Evolutionary conservation across 1,140 invertebrate species (phyloP).

Genomic region (Pentalonia nigronervosa): DNA sequence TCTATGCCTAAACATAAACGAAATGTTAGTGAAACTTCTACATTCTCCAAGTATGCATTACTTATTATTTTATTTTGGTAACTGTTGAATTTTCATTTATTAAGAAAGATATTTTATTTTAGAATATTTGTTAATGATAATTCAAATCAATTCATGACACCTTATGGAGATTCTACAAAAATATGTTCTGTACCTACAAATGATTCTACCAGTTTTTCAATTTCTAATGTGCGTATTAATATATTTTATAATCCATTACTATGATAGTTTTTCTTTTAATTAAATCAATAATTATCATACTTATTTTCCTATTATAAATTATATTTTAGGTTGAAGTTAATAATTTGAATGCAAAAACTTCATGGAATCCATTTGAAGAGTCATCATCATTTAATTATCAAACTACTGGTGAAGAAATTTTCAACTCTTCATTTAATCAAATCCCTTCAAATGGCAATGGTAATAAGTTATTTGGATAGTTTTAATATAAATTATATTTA

Average conservation of each 20-base stretch:
- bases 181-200: constrained; percentile 15
- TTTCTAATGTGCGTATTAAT: constrained; percentile 33
- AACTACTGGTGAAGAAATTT: neutral
- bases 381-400: constrained; percentile 61
- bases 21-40: constrained; percentile 87
- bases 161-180: constrained; percentile 68
- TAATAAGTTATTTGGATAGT: constrained; percentile 22
- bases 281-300: neutral
- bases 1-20: constrained; percentile 69
- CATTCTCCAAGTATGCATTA: constrained; percentile 78
- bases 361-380: constrained; percentile 87
- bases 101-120: constrained; percentile 62
- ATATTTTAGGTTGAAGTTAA: constrained; percentile 45
- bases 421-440: constrained; percentile 19
- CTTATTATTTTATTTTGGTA: constrained; percentile 21
- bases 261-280: neutral
- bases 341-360: constrained; percentile 67
- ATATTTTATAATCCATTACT: neutral
- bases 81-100: neutral
- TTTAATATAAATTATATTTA: neutral
- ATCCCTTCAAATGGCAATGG: constrained; percentile 8
- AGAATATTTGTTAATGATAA: constrained; percentile 79
- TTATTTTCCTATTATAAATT: neutral
- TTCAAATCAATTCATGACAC: constrained; percentile 74
- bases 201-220: neutral